Percentiles rank a stretch among this genome's conserved stretches.
These are phyloP conservation scores for Rhabdomys pumilio DNA, from an alignment of 2,797 vertebrate species.

Conservation along the genomic window DNA sequence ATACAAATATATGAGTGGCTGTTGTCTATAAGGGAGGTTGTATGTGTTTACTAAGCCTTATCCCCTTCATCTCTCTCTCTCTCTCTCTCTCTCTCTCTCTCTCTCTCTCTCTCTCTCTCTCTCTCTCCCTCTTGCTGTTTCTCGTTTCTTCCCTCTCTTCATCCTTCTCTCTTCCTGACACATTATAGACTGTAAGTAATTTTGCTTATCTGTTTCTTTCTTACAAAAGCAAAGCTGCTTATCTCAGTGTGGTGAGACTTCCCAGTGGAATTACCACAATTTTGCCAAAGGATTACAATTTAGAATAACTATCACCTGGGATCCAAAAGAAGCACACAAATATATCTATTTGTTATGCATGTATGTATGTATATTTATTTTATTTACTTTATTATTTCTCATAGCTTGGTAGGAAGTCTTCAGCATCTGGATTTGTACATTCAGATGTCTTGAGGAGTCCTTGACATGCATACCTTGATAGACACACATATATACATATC, in stretches of 20 bases:
- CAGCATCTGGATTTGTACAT: slow-evolving; percentile 45
- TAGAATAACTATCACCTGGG: slow-evolving; percentile 16
- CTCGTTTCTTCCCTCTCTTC: not conserved
- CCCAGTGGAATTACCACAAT: not conserved
- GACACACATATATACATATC: slow-evolving; percentile 61
- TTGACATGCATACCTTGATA: slow-evolving; percentile 69
- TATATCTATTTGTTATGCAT: not conserved
- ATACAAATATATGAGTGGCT: not conserved
- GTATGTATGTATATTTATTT: not conserved
- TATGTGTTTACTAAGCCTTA: not conserved
- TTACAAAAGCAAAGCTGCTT: not conserved
- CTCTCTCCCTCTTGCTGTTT: too few species aligned
- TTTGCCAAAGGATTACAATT: not conserved
- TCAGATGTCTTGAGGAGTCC: slow-evolving; percentile 52
- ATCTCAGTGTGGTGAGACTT: slow-evolving; percentile 27
- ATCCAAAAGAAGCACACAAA: not conserved
- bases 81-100: not conserved
- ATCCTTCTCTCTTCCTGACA: accelerated
- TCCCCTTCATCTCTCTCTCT: not conserved
- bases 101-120: not conserved
- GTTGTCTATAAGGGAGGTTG: not conserved
- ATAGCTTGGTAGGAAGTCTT: not conserved
- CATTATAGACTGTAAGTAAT: not conserved
- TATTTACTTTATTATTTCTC: not conserved
- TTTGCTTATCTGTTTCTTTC: not conserved